Base-by-base conservation (phyloP, 92 coral and sea anemone species). In the Epizoanthus stellaris region DNA sequence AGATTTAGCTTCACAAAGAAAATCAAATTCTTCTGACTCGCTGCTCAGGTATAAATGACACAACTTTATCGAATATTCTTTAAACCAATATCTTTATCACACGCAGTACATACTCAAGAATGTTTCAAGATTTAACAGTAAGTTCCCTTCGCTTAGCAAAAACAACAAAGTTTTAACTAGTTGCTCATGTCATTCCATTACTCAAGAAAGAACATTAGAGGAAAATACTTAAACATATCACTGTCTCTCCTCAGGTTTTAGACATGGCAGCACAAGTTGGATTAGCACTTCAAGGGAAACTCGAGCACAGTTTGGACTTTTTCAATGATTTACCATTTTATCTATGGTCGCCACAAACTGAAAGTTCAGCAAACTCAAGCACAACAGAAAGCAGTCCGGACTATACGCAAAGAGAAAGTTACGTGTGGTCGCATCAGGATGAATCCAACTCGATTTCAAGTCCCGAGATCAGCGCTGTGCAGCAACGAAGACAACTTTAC, bases 191-290 rank as follows among this genome's bases (percentile, higher is more conserved):
- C 56, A 61, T 4, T 79, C 47, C 30, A 58, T 9, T 63, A 43
- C 56, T 62, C 60, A 43, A 13, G 43, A 62, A 14, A 14, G 43
- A 66, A 67, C 39, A 4, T 64, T 45, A n/a, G 56, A 39, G 40
- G 65, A 62, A 17, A n/a, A 52, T 52, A 9, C 0, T 52, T 9
- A 7, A 9, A 11, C 56, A 52, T 52, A 52, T 52, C 2, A 9
- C 12, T 13, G 12, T 52, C 56, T 52, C 56, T 61, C 12, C 42
- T 79, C 36, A 39, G 25, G 39, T 79, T 21, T 12, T 15, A 79
- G 72, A 4, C 52, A 79, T 79, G 83, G 72, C 83, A 3, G 59
- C 83, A 10, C 83, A 79, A 63, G 83, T 79, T 4, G 83, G 83
- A 19, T 63, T 79, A 23, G 83, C 83, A 11, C 83, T 79, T 21